A percentile compares a stretch with the other conserved stretches of the same genome.
These are phyloP conservation scores for Lamellibrachia luymesi DNA, from an alignment of 1,140 invertebrate species.

Conservation along the genomic window DNA sequence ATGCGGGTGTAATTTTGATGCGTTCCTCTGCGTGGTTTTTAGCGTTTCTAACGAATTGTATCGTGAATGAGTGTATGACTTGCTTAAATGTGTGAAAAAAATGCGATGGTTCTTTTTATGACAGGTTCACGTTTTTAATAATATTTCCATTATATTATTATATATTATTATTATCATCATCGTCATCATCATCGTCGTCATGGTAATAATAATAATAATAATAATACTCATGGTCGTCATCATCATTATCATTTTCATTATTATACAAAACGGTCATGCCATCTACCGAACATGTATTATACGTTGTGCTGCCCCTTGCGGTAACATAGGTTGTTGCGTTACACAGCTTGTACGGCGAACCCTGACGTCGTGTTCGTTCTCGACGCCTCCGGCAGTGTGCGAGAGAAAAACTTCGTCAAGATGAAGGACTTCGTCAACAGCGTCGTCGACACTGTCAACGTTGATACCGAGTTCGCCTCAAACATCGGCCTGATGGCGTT, in stretches of 20 bases:
- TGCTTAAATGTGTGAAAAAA: neutral
- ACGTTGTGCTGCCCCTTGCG: neutral
- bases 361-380: slow-evolving; percentile 25
- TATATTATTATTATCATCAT: no score
- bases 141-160: no score
- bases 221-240: no score
- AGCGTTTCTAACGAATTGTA: no score
- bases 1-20: no score
- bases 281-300: neutral
- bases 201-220: no score
- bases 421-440: slow-evolving; percentile 39
- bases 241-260: no score
- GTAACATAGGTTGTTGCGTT: neutral
- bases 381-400: slow-evolving; percentile 44
- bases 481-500: slow-evolving; percentile 44
- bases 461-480: slow-evolving; percentile 34
- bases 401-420: slow-evolving; percentile 36
- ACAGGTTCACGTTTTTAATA: no score
- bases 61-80: neutral
- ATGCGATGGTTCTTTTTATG: neutral
- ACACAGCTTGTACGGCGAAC: neutral
- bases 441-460: slow-evolving; percentile 37
- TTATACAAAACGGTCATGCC: neutral
- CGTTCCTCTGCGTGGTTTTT: no score
- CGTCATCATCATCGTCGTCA: no score